Evolutionary conservation across 2,797 vertebrate species (phyloP).

Genomic region (Hapalemur alaotrensis): DNA sequence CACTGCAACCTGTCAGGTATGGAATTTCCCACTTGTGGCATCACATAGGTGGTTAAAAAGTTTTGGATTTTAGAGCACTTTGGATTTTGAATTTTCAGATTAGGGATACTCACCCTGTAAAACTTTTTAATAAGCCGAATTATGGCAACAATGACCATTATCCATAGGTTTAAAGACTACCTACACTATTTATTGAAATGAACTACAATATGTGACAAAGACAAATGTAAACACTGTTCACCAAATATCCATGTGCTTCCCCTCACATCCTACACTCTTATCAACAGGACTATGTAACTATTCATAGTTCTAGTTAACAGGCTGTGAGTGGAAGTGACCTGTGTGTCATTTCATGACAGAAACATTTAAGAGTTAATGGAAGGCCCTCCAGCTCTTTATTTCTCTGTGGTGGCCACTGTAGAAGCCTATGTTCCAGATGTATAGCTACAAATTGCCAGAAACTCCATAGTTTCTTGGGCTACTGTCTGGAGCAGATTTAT

Average conservation of each 20-base stretch:
- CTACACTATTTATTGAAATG: background rate
- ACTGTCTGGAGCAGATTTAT: background rate
- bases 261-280: background rate
- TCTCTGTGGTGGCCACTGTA: background rate
- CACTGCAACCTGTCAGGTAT: background rate
- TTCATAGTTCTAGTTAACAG: background rate
- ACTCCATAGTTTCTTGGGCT: background rate
- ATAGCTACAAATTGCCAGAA: background rate
- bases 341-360: background rate
- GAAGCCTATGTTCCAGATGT: background rate
- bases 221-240: background rate
- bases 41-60: background rate
- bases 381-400: background rate
- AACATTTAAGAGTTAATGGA: slow-evolving; percentile 15
- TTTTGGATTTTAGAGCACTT: background rate
- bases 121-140: slow-evolving; percentile 14
- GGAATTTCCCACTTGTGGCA: background rate
- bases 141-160: slow-evolving; percentile 4
- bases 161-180: slow-evolving; percentile 20
- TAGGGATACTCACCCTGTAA: background rate
- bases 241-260: background rate
- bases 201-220: slow-evolving; percentile 27
- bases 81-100: background rate
- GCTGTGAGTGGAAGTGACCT: background rate
- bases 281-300: background rate